Base-by-base conservation (phyloP, 1,140 invertebrate species). In the Heliconius himera region DNA sequence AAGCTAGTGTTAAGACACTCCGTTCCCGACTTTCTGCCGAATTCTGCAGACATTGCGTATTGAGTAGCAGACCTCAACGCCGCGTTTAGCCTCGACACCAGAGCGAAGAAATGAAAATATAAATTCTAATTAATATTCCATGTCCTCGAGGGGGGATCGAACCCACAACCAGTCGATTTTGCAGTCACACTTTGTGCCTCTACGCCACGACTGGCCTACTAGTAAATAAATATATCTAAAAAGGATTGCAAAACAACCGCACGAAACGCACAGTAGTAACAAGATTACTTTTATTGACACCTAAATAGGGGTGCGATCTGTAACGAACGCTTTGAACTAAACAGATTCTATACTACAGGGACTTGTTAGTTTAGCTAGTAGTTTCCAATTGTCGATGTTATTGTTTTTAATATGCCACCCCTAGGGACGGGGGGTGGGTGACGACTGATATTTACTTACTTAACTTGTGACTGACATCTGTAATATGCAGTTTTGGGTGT, bases 391-490 rank as follows among this genome's bases (percentile, higher is more conserved):
- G 88, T 86, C 75, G 82, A 72, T 89, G 87, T 89, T 90, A 88
- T 89, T 91, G 89, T 89, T 84, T 86, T 83, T 91, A 90, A 91
- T 87, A 81, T 80, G 76, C 76, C 70, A 60, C 85, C 89, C 85
- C 85, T 9, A 2, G 87, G 73, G 88, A 84, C 73, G 20, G 54
- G 76, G 76, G 33, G 41, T 41, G 66, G 70, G 70, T 33, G 29
- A 9, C 54, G 26, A 33, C 72, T 72, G 82, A 83, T 78, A 75
- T 76, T 83, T 83, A 81, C 38, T 80, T 56, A 56, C 8, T 13
- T 36, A 36, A 20, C 16, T 22, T 60, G n/a, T 22, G 8, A 11
- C 20, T 60, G 54, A 60, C 54, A 26, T 60, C 20, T 60, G 54
- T 60, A 60, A 60, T 66, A 16, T 66, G 60, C n/a, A 56, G 8